phyloP scores from a whole-genome alignment of 2,888 invertebrate species.

The Frankliniella intonsa region DNA sequence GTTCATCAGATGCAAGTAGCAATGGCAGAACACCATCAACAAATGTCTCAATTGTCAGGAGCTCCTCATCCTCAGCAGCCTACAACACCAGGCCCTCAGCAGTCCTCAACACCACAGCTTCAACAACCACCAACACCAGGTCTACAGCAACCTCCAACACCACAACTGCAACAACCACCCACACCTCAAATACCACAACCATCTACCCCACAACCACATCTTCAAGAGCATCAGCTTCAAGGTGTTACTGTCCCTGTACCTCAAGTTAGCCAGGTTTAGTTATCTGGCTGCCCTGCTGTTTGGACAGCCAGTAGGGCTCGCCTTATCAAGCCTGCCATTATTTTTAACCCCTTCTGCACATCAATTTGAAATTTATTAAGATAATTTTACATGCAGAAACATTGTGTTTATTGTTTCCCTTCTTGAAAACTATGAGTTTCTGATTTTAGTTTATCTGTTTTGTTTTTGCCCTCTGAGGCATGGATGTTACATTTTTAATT shows the following conservation, averaged over 20 bases:
- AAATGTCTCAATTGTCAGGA: slow-evolving; percentile 3
- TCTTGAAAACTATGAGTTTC: background rate
- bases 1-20: slow-evolving; percentile 1
- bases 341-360: slow-evolving; percentile 1
- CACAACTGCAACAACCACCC: background rate
- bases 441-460: background rate
- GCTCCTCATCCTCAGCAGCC: background rate
- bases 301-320: slow-evolving; percentile 23
- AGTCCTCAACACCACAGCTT: background rate
- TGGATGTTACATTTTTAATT: too few relatives aligned
- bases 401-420: background rate
- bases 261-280: slow-evolving; percentile 13
- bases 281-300: slow-evolving; percentile 14
- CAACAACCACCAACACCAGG: background rate
- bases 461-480: background rate
- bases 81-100: background rate
- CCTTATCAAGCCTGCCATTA: background rate
- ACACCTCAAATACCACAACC: slow-evolving; percentile 1
- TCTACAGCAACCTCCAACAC: background rate
- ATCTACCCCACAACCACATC: background rate
- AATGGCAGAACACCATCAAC: slow-evolving; percentile 2
- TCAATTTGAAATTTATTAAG: background rate
- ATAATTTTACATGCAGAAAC: background rate
- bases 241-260: background rate
- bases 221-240: background rate